Evolutionary conservation across 1,140 invertebrate species (phyloP), one percentile per base, ranked within the genome.

Genomic region (Camponotus pennsylvanicus): DNA sequence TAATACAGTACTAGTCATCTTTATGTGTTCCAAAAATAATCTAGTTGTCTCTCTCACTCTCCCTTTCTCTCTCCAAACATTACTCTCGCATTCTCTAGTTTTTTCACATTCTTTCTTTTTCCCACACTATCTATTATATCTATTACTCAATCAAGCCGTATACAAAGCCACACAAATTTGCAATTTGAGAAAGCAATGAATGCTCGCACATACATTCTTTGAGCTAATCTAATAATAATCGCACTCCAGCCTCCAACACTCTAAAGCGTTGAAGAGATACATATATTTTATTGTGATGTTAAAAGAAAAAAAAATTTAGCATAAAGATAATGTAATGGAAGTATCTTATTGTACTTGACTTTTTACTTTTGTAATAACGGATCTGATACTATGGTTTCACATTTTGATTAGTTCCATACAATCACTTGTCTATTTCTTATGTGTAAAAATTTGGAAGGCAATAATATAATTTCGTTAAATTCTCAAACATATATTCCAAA

Each of bases 1-100:
- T 89, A 86, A 89, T 92, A 92, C 87, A 91, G 88, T 85, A 92
- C 76, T 91, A 91, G 49, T 91, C 59, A 78, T 89, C 86, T 91
- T 91, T 84, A 87, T 87, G 79, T 90, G 78, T 88, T 91, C 66
- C 89, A 92, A 92, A 92, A 92, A 92, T 92, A 92, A 90, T 73
- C 88, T 91, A 90, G 69, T 79, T 86, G 78, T 90, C 73, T 90
- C 76, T 90, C 70, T 77, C 71, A 69, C 64, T 45, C 77, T 88
- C 88, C 71, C 64, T 70, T 55, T 55, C 55, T 76, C 42, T 70
- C 59, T 70, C n/a, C 18, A 40, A 37, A 40, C 61, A 34, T 42
- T 64, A 64, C 76, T 80, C 49, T 59, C 63, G 7, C 82, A 34
- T 42, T n/a, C 18, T 82, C 27, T 67, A 32, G 67, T 42, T 67